Percentiles rank a stretch among this genome's conserved stretches.
phyloP scores from a whole-genome alignment of 2,113 vertebrate species.

The Bos javanicus region DNA sequence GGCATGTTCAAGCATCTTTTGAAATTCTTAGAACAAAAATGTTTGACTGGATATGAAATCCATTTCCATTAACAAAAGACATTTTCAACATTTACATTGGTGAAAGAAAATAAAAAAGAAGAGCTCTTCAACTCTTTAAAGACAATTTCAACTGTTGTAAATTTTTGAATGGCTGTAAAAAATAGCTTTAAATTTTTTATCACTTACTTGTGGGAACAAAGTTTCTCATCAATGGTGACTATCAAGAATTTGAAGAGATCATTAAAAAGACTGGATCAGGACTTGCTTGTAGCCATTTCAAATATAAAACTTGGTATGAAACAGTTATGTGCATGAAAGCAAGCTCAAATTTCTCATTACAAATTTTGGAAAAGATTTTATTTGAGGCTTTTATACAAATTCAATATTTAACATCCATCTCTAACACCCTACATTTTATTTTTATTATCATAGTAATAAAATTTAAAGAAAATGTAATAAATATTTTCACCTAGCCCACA shows the following conservation, averaged over 20 bases:
- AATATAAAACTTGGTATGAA: conserved; percentile 51
- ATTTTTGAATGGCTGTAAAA: conserved; percentile 69
- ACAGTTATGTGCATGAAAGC: conserved; percentile 22
- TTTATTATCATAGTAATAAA: conserved; percentile 46
- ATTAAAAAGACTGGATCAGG: conserved; percentile 62
- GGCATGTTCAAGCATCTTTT: background rate
- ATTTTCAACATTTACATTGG: conserved; percentile 15
- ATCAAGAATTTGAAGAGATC: conserved; percentile 64
- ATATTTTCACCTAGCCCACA: background rate
- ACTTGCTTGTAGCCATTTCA: conserved; percentile 53
- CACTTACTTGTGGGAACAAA: conserved; percentile 56
- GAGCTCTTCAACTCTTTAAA: conserved; percentile 37
- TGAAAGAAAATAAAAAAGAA: conserved; percentile 49
- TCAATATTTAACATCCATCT: conserved; percentile 40
- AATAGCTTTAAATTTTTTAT: conserved; percentile 65
- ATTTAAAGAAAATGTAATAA: background rate
- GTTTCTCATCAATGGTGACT: conserved; percentile 60
- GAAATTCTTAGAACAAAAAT: background rate
- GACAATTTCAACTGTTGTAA: conserved; percentile 61
- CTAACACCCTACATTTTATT: conserved; percentile 51
- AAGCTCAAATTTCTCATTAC: conserved; percentile 54
- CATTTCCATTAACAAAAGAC: conserved; percentile 29
- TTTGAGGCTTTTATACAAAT: conserved; percentile 58
- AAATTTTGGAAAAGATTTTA: conserved; percentile 44
- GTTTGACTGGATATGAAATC: conserved; percentile 29